Conservation (phyloP, 2,797 vertebrate genomes). For the Chiroxiphia lanceolata region DNA sequence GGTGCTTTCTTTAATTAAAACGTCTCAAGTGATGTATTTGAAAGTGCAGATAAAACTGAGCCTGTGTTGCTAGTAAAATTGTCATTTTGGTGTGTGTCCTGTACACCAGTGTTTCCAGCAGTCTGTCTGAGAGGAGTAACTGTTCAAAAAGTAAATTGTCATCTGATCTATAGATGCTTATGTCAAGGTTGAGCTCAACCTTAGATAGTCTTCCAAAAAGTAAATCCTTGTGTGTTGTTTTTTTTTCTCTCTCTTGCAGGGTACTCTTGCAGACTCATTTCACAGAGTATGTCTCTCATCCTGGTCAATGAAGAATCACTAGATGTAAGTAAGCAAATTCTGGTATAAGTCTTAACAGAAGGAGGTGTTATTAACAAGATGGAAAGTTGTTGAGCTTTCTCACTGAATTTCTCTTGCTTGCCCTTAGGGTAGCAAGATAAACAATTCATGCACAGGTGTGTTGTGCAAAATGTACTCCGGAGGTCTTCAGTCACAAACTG, state of each 20-base stretch:
- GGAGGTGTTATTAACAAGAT: neutral
- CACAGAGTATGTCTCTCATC: conserved; percentile 97
- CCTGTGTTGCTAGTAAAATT: neutral
- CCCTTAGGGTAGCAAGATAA: neutral
- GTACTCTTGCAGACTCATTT: conserved; percentile 93
- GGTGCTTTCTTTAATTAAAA: neutral
- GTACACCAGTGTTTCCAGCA: neutral
- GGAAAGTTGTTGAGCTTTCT: neutral
- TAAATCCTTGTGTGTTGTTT: neutral
- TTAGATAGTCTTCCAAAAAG: neutral
- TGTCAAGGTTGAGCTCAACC: neutral
- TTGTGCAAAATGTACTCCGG: neutral
- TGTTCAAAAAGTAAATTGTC: neutral
- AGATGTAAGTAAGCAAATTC: conserved; percentile 86
- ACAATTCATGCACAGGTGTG: neutral
- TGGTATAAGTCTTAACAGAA: neutral
- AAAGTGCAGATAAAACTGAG: neutral
- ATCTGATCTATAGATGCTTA: neutral
- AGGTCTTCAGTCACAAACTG: neutral
- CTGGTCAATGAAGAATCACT: conserved; percentile 96
- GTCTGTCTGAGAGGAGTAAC: neutral
- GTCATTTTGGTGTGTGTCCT: neutral
- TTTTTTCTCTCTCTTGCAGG: conserved; percentile 75
- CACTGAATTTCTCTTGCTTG: neutral
- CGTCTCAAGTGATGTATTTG: neutral